These are phyloP conservation scores for Tragelaphus buxtoni DNA, from an alignment of 2,113 vertebrate species.

Conservation along the genomic window DNA sequence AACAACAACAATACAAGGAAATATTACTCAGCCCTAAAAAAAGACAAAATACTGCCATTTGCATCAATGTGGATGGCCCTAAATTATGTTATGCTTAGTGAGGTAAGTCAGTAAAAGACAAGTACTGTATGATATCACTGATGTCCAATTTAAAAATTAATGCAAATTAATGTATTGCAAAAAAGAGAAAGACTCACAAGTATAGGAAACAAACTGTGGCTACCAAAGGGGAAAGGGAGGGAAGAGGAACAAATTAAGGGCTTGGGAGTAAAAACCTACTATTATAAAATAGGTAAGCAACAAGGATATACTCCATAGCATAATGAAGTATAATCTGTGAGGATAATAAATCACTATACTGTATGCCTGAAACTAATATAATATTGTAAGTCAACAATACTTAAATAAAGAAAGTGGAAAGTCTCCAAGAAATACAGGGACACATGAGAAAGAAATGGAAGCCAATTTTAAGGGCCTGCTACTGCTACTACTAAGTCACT, in stretches of 20 bases:
- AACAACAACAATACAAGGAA: background rate
- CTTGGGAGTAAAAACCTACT: background rate
- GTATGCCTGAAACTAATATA: background rate
- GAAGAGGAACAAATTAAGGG: background rate
- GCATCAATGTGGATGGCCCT: background rate
- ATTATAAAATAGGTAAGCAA: background rate
- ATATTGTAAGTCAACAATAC: background rate
- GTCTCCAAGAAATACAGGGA: background rate
- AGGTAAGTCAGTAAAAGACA: background rate
- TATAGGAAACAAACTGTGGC: background rate
- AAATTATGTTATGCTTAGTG: background rate
- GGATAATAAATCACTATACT: background rate
- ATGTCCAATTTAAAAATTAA: background rate
- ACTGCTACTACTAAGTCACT: too few species aligned
- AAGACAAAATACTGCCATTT: background rate
- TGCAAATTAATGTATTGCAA: background rate
- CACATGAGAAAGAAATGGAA: background rate
- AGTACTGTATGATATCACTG: background rate
- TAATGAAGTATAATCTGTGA: background rate
- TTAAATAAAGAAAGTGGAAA: background rate
- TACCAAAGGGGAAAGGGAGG: background rate
- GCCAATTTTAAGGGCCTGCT: background rate
- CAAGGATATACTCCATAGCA: background rate
- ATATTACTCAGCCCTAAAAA: background rate
- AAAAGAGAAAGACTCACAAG: background rate